phyloP scores from a whole-genome alignment of 2,797 vertebrate species.

The Etheostoma nigrum region DNA sequence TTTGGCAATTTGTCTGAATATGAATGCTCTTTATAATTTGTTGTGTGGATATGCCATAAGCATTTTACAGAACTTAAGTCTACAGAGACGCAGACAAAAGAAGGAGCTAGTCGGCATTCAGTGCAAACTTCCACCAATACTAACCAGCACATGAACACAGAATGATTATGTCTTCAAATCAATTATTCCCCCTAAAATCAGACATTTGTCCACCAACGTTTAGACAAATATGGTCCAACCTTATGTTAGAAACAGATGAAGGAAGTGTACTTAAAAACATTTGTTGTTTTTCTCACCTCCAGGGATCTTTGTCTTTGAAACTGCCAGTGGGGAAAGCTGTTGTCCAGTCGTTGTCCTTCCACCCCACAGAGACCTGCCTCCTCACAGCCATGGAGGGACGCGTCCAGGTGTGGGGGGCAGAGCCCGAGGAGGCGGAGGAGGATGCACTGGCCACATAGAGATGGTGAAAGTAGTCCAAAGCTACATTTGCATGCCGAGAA shows the following conservation, averaged over 20 bases:
- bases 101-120: background rate
- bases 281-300: background rate
- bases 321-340: slow-evolving; percentile 88
- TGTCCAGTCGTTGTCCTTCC: slow-evolving; percentile 92
- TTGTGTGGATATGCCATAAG: too few species aligned
- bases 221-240: background rate
- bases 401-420: slow-evolving; percentile 90
- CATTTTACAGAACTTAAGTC: background rate
- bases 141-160: background rate
- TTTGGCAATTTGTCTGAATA: too few species aligned
- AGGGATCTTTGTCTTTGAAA: slow-evolving; percentile 88
- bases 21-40: too few species aligned
- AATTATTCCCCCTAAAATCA: background rate
- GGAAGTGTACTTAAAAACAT: background rate
- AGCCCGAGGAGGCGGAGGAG: slow-evolving; percentile 77
- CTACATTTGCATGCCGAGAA: background rate
- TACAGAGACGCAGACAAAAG: background rate
- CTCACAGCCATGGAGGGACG: slow-evolving; percentile 88
- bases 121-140: background rate
- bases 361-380: slow-evolving; percentile 88
- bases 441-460: slow-evolving; percentile 27
- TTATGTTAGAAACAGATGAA: background rate
- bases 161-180: background rate
- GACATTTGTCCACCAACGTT: background rate
- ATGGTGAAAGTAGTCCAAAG: background rate